A percentile compares a stretch with the other conserved stretches of the same genome.
Conservation (phyloP, 2,888 invertebrate genomes). For the Xylota sylvarum region DNA sequence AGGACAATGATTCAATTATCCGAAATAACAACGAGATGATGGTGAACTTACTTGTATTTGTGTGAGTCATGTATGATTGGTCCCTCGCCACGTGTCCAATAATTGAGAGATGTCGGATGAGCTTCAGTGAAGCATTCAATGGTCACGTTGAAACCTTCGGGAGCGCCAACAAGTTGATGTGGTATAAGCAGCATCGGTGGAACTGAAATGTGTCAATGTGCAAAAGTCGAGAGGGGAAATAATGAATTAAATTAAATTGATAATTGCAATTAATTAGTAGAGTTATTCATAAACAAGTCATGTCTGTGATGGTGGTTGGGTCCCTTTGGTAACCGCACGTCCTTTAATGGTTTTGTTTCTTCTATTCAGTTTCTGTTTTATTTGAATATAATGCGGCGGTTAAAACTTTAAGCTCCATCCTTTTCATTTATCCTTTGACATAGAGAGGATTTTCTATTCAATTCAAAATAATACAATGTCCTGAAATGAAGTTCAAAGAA, state of each 20-base stretch:
- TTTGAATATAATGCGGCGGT: not conserved
- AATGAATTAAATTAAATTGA: constrained; percentile 72
- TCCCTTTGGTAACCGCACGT: constrained; percentile 41
- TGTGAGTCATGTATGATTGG: constrained; percentile 94
- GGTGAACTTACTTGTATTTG: constrained; percentile 89
- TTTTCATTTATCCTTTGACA: not conserved
- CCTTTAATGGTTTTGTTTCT: not conserved
- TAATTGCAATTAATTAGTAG: constrained; percentile 79
- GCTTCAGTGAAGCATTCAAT: constrained; percentile 96
- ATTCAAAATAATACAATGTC: too few species aligned
- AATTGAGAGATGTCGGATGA: constrained; percentile 95
- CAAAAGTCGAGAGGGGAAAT: constrained; percentile 39
- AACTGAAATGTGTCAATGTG: constrained; percentile 86
- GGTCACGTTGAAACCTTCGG: constrained; percentile 92
- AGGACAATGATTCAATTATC: constrained; percentile 56
- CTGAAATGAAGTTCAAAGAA: not conserved
- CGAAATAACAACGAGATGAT: not conserved
- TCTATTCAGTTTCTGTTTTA: not conserved
- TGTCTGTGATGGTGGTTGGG: constrained; percentile 43
- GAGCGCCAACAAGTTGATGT: constrained; percentile 95
- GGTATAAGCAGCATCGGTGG: constrained; percentile 97
- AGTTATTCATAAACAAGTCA: constrained; percentile 33
- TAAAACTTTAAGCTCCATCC: not conserved
- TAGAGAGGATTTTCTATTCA: not conserved
- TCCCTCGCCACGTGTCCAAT: constrained; percentile 95